Percentiles rank a stretch among this genome's conserved stretches.
phyloP scores from a whole-genome alignment of 2,888 invertebrate species.

The Bhutanitis thaidina region DNA sequence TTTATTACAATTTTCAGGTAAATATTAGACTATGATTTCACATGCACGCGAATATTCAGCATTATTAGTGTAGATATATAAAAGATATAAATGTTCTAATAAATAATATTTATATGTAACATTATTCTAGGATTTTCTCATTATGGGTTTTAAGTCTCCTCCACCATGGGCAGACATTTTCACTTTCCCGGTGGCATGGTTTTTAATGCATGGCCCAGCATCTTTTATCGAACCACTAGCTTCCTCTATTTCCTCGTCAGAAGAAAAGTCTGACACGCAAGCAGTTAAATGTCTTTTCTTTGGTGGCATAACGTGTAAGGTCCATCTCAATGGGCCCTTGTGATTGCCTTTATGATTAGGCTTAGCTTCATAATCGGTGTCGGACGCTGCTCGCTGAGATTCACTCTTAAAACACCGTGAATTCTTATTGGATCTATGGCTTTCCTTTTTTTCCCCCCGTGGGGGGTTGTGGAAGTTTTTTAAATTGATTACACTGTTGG shows the following conservation, averaged over 20 bases:
- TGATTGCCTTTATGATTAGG: conserved; percentile 40
- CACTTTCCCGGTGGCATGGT: conserved; percentile 46
- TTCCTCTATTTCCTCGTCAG: conserved; percentile 60
- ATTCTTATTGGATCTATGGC: conserved; percentile 50
- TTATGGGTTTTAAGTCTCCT: conserved; percentile 64
- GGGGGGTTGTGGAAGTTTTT: conserved; percentile 78
- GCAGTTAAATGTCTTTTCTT: conserved; percentile 64
- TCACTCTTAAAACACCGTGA: conserved; percentile 50
- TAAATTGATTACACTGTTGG: conserved; percentile 68
- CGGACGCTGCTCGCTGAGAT: conserved; percentile 60
- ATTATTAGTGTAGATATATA: background rate
- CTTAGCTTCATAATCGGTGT: conserved; percentile 65
- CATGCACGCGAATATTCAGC: background rate
- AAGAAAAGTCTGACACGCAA: conserved; percentile 65
- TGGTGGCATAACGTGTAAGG: conserved; percentile 56
- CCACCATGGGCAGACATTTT: conserved; percentile 69
- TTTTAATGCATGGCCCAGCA: conserved; percentile 54
- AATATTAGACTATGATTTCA: conserved; percentile 12
- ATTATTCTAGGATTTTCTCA: conserved; percentile 57
- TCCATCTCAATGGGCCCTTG: conserved; percentile 62
- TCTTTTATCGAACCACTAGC: conserved; percentile 50
- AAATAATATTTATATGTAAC: background rate
- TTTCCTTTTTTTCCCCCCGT: conserved; percentile 77
- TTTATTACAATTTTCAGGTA: conserved; percentile 13
- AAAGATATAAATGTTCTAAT: conserved; percentile 1